A percentile compares a stretch with the other conserved stretches of the same genome.
These are phyloP conservation scores for Agrotis segetum DNA, from an alignment of 2,888 invertebrate genomes.

Conservation along the genomic window DNA sequence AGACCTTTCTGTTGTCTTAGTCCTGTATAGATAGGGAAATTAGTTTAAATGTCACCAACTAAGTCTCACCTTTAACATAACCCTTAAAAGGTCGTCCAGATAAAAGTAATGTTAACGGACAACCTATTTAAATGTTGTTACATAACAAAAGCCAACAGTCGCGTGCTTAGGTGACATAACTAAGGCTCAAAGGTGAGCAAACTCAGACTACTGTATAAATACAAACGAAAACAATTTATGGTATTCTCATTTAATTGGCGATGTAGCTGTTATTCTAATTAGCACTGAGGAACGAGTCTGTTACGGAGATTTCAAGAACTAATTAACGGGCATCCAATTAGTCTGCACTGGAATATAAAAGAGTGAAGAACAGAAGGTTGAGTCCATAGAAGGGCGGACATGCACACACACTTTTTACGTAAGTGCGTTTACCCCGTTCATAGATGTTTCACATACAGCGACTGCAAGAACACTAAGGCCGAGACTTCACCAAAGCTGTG, in stretches of 20 bases:
- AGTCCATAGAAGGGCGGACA: background rate
- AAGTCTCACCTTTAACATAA: conserved; percentile 35
- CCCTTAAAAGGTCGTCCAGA: conserved; percentile 40
- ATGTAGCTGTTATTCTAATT: conserved; percentile 64
- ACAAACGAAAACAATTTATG: conserved; percentile 60
- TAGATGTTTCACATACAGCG: background rate
- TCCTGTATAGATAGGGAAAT: conserved; percentile 10
- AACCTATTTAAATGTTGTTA: conserved; percentile 21
- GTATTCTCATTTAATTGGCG: conserved; percentile 59
- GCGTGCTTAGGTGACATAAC: conserved; percentile 37
- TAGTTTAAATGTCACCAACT: conserved; percentile 31
- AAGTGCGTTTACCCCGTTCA: too few relatives aligned
- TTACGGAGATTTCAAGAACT: conserved; percentile 66
- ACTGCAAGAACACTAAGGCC: background rate
- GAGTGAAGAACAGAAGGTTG: background rate
- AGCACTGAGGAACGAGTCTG: conserved; percentile 60
- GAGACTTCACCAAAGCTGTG: too few relatives aligned
- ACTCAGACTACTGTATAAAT: conserved; percentile 40
- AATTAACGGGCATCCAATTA: conserved; percentile 66
- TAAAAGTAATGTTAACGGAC: conserved; percentile 29
- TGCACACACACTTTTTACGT: too few relatives aligned
- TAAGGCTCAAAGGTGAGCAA: conserved; percentile 50
- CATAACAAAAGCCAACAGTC: conserved; percentile 37
- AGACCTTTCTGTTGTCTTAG: background rate
- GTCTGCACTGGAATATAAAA: conserved; percentile 27